These are phyloP conservation scores for Clistopyga incitator DNA, from an alignment of 2,888 invertebrate genomes.

Conservation along the genomic window DNA sequence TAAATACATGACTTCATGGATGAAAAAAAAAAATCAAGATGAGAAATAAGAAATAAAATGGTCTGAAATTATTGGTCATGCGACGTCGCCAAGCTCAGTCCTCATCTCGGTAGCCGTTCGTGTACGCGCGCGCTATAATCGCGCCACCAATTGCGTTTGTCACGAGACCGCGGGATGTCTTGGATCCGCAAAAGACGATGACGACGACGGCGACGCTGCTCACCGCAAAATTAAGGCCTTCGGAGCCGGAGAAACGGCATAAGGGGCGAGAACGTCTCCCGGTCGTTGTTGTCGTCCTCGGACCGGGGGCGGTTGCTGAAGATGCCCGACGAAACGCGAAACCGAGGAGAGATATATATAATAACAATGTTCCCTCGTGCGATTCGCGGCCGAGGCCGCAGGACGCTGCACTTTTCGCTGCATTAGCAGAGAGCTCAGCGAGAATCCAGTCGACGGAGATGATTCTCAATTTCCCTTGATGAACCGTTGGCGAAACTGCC, in stretches of 20 bases:
- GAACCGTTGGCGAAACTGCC: slow-evolving; percentile 49
- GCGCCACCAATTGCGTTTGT: slow-evolving; percentile 76
- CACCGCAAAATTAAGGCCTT: slow-evolving; percentile 71
- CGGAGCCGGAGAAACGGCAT: background rate
- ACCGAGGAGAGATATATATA: slow-evolving; percentile 28
- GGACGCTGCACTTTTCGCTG: slow-evolving; percentile 55
- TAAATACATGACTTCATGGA: background rate
- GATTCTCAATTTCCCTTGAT: slow-evolving; percentile 61
- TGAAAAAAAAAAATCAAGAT: slow-evolving; percentile 14
- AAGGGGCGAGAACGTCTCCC: slow-evolving; percentile 24
- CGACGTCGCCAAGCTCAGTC: slow-evolving; percentile 55
- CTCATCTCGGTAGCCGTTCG: slow-evolving; percentile 65
- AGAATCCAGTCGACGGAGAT: slow-evolving; percentile 38
- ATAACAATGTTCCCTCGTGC: slow-evolving; percentile 48
- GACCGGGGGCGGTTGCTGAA: slow-evolving; percentile 5
- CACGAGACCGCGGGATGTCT: slow-evolving; percentile 72
- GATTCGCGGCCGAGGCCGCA: slow-evolving; percentile 35
- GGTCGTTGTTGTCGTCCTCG: slow-evolving; percentile 42
- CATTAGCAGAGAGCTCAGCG: slow-evolving; percentile 43
- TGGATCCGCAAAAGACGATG: slow-evolving; percentile 47
- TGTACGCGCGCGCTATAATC: slow-evolving; percentile 59
- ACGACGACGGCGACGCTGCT: slow-evolving; percentile 60
- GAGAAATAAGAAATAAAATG: slow-evolving; percentile 25
- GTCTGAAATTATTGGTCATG: slow-evolving; percentile 74
- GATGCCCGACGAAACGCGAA: slow-evolving; percentile 58